A percentile compares a stretch with the other conserved stretches of the same genome.
Evolutionary conservation across 2,888 invertebrate species (phyloP).

Genomic region (Hydrotaea diabolus): DNA sequence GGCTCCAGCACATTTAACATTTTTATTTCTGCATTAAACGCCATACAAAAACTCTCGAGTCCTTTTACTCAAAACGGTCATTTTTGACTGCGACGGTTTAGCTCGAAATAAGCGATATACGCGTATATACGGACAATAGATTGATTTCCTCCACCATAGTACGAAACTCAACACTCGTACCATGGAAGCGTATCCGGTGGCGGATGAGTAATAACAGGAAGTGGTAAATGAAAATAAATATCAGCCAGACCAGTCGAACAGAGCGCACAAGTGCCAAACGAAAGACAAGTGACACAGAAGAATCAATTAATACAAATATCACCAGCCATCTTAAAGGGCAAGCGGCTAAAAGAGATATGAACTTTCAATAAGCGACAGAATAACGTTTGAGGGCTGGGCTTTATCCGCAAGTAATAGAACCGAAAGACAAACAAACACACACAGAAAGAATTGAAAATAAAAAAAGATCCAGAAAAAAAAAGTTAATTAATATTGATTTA

Average conservation of each 20-base stretch:
- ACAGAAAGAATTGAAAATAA: too few relatives aligned
- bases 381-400: background rate
- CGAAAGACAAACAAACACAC: background rate
- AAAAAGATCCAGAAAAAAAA: constrained; percentile 39
- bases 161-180: too few relatives aligned
- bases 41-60: too few relatives aligned
- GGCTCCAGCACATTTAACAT: too few relatives aligned
- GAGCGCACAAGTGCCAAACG: background rate
- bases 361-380: background rate
- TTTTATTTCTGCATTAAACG: too few relatives aligned
- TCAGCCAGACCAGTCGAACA: constrained; percentile 2
- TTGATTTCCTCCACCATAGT: too few relatives aligned
- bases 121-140: too few relatives aligned
- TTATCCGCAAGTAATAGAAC: background rate
- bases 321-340: constrained; percentile 33
- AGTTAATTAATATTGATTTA: constrained; percentile 64
- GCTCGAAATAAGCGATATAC: too few relatives aligned
- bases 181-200: background rate
- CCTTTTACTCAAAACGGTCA: too few relatives aligned
- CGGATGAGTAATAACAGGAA: constrained; percentile 22
- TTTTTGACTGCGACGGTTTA: too few relatives aligned
- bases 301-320: constrained; percentile 25
- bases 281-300: background rate
- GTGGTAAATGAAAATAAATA: constrained; percentile 26
- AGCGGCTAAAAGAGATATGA: background rate